phyloP scores from a whole-genome alignment of 2,888 invertebrate species.

The Apotomis capreana region DNA sequence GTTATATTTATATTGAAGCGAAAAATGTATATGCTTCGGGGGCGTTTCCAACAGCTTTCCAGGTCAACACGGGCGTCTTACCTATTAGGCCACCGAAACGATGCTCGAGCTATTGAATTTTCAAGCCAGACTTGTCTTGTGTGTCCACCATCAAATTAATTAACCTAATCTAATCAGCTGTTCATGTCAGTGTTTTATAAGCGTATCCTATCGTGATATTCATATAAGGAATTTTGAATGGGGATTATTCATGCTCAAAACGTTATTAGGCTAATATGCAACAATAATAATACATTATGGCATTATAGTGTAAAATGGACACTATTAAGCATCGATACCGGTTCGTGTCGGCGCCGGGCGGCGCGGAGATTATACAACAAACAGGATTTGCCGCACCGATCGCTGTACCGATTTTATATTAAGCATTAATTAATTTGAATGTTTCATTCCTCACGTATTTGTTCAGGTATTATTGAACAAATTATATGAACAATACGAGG shows the following conservation, averaged over 20 bases:
- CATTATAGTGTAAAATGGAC: slow-evolving; percentile 40
- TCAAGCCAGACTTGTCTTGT: too few species aligned
- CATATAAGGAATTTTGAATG: too few species aligned
- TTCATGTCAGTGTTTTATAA: too few species aligned
- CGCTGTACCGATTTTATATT: slow-evolving; percentile 63
- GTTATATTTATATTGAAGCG: too few species aligned
- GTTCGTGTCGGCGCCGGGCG: slow-evolving; percentile 70
- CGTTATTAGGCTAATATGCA: slow-evolving; percentile 3
- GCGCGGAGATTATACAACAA: slow-evolving; percentile 74
- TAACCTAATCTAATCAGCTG: too few species aligned
- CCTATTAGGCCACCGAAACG: too few species aligned
- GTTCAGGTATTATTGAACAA: slow-evolving; percentile 7
- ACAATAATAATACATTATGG: background rate
- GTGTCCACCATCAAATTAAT: too few species aligned
- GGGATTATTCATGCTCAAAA: background rate
- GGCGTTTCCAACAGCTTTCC: too few species aligned
- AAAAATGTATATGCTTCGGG: too few species aligned
- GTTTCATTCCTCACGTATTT: slow-evolving; percentile 41
- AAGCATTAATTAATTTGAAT: slow-evolving; percentile 58
- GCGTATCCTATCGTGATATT: too few species aligned
- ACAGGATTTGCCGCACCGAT: slow-evolving; percentile 74
- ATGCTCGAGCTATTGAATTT: too few species aligned
- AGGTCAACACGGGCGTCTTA: too few species aligned
- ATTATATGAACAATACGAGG: background rate
- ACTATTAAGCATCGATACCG: slow-evolving; percentile 69